Conservation (phyloP, 2,113 vertebrate genomes). For the Pyrgilauda ruficollis region DNA sequence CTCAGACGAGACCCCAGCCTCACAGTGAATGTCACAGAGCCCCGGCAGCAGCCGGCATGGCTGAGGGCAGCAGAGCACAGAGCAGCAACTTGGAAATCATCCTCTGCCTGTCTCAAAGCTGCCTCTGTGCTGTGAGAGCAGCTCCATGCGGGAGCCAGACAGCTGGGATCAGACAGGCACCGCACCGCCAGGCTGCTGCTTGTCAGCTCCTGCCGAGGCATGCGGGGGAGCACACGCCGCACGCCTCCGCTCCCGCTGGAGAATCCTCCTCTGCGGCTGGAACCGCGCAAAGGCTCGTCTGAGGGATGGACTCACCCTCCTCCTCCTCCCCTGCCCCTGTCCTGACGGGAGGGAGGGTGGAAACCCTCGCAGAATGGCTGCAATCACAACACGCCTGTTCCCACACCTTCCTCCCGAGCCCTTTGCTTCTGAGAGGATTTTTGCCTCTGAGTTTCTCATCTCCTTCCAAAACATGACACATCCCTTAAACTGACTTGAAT, state of each 20-base stretch:
- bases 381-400: rapidly evolving
- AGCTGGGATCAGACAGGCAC: not conserved
- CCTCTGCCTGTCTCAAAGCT: not conserved
- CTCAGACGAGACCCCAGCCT: not conserved
- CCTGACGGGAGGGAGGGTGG: not conserved
- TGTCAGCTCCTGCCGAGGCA: not conserved
- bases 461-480: not conserved
- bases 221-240: not conserved
- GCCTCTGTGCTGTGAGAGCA: not conserved
- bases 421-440: not conserved
- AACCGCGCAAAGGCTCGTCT: rapidly evolving
- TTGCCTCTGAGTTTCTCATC: not conserved
- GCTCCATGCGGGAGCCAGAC: not conserved
- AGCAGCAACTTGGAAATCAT: not conserved
- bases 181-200: not conserved
- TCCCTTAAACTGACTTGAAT: not conserved
- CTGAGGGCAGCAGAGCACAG: not conserved
- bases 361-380: not conserved
- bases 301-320: not conserved
- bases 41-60: not conserved
- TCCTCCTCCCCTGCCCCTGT: not conserved
- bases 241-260: not conserved
- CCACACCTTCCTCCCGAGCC: not conserved
- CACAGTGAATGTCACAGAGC: not conserved
- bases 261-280: not conserved